phyloP scores from a whole-genome alignment of 53 echinoderm and acorn worm species.

The Crossaster papposus region DNA sequence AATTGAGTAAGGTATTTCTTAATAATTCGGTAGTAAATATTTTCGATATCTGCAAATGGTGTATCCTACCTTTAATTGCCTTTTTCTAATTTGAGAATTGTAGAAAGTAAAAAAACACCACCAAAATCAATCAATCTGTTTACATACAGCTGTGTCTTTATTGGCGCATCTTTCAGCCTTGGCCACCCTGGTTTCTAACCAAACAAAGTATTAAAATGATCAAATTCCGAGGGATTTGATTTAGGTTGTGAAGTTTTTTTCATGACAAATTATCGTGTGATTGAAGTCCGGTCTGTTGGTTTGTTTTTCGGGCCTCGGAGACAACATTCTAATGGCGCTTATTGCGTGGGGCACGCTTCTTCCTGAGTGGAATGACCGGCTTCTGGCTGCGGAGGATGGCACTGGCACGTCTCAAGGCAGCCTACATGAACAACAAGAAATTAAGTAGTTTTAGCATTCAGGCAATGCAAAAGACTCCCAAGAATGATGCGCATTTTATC shows the following conservation, averaged over 20 bases:
- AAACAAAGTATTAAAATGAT: no score
- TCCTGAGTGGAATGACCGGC: constrained; percentile 76
- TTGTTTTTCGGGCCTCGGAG: no score
- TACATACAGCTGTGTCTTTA: constrained; percentile 23
- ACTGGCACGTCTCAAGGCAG: constrained; percentile 90
- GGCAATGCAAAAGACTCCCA: not conserved
- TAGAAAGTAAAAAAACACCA: not conserved
- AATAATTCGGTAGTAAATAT: no score
- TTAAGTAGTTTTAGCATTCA: not conserved
- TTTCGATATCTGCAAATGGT: no score
- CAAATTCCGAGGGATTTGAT: no score
- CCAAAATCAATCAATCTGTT: constrained; percentile 12
- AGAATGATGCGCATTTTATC: not conserved
- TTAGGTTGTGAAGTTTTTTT: not conserved
- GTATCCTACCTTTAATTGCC: no score
- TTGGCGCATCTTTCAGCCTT: not conserved
- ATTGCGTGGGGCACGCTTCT: constrained; percentile 78
- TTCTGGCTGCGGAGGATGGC: constrained; percentile 95
- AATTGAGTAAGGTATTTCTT: no score
- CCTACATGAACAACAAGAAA: constrained; percentile 53
- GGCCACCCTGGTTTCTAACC: not conserved
- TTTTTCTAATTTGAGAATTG: not conserved
- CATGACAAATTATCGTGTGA: not conserved
- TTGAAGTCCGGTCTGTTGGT: not conserved
- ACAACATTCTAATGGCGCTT: constrained; percentile 65